phyloP scores from a whole-genome alignment of 2,888 invertebrate genomes.

The Carcina quercana region DNA sequence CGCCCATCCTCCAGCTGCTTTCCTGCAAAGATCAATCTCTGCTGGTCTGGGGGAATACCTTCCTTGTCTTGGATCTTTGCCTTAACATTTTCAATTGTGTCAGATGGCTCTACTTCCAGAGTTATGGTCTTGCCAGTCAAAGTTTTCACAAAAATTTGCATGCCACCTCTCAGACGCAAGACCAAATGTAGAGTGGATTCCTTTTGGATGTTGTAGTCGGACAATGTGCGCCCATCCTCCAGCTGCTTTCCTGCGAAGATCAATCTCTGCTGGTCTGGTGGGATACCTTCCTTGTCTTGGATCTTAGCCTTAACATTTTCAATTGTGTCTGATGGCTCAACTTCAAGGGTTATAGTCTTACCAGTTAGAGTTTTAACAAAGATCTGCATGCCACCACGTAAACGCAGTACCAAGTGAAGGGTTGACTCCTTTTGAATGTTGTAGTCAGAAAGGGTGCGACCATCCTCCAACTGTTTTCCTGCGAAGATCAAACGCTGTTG shows the following conservation, averaged over 20 bases:
- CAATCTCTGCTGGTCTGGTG: conserved; percentile 49
- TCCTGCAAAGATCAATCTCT: conserved; percentile 45
- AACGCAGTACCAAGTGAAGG: conserved; percentile 40
- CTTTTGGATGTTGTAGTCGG: conserved; percentile 50
- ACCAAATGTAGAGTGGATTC: conserved; percentile 46
- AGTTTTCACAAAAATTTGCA: conserved; percentile 56
- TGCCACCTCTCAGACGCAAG: conserved; percentile 44
- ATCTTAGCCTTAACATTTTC: conserved; percentile 59
- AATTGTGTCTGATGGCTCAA: conserved; percentile 50
- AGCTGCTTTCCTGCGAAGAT: conserved; percentile 50
- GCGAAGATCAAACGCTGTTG: conserved; percentile 49
- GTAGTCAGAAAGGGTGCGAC: conserved; percentile 45
- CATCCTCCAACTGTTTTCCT: conserved; percentile 48
- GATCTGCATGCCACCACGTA: conserved; percentile 52
- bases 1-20: conserved; percentile 56
- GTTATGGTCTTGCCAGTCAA: conserved; percentile 49
- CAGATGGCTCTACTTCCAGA: conserved; percentile 42
- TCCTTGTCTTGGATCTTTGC: conserved; percentile 52
- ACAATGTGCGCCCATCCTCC: conserved; percentile 45
- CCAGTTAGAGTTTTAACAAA: conserved; percentile 49
- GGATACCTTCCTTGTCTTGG: conserved; percentile 53
- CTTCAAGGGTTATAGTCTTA: conserved; percentile 45
- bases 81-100: conserved; percentile 52
- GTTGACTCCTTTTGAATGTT: conserved; percentile 53
- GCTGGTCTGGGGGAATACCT: conserved; percentile 50